Conservation (phyloP, 2,888 invertebrate genomes). For the Ommatoiulus sabulosus region DNA sequence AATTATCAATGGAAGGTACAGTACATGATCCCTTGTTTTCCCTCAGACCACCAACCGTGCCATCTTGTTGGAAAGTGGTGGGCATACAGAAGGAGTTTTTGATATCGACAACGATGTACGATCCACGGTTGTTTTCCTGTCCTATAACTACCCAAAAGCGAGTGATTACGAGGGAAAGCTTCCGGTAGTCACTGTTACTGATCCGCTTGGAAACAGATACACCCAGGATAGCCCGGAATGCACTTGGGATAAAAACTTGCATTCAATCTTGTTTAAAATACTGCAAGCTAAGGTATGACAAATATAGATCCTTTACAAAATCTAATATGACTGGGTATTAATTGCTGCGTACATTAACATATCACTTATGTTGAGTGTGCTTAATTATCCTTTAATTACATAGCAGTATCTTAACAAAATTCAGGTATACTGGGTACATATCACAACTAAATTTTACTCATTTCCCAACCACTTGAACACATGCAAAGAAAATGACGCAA, state of each 20-base stretch:
- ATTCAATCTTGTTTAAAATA: not conserved
- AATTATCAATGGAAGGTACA: not conserved
- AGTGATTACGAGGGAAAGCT: not conserved
- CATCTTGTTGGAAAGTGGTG: conserved; percentile 1
- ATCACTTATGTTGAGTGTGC: too few species aligned
- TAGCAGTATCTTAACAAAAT: too few species aligned
- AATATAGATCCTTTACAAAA: too few species aligned
- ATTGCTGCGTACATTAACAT: too few species aligned
- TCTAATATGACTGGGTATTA: too few species aligned
- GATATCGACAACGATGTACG: not conserved
- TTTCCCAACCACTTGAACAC: too few species aligned
- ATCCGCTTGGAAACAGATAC: not conserved
- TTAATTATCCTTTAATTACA: too few species aligned
- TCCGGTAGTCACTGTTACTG: not conserved
- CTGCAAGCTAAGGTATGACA: not conserved
- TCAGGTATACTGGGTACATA: too few species aligned
- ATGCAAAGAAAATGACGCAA: too few species aligned
- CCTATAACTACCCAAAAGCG: conserved; percentile 21
- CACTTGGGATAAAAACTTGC: not conserved
- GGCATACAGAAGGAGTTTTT: not conserved
- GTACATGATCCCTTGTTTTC: not conserved
- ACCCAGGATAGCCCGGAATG: conserved; percentile 14
- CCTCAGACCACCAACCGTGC: conserved; percentile 1
- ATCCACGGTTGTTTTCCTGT: conserved; percentile 37
- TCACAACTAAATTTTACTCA: too few species aligned